Evolutionary conservation across 2,888 invertebrate species (phyloP), one percentile per base, ranked within the genome.

Genomic region (Empis stercorea): DNA sequence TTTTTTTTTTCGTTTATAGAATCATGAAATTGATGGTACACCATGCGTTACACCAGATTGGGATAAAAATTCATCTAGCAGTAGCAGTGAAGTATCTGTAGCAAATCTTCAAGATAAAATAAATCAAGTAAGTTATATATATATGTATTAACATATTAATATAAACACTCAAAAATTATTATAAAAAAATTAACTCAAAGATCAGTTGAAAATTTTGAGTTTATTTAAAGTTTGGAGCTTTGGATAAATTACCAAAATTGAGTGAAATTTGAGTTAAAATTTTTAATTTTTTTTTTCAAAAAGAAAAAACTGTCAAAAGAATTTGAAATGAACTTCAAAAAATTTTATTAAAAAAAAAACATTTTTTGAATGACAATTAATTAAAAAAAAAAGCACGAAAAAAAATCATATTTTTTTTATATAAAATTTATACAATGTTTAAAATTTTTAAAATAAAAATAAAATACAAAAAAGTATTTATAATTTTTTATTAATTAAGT

Each of bases 51-150:
- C 84, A 10, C 85, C 85, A 9, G 88, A 89, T 55, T 93, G 93
- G 93, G 92, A 93, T 70, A 89, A 88, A 65, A 85, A 88, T 66
- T 89, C 89, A 48, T 85, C 84, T 40, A 86, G 88, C 51, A 89
- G 89, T 40, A 86, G 88, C 51, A 89, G 89, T 67, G 92, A 93
- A 70, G 82, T 92, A 48, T 87, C 87, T 4, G 89, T 94, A 52
- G 92, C 92, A 16, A 92, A 92, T 65, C 75, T 91, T 52, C 94
- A 94, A 70, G 94, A 94, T 64, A 80, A 91, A 62, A 92, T 94
- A 58, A 77, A 88, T 65, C 88, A 91, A 71, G 91, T 58, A 46
- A 51, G 43, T 9, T 41, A 32, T 27, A 14, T 11, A 5, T 11
- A n/a, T n/a, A n/a, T n/a, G n/a, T n/a, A n/a, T n/a, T n/a, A n/a